These are phyloP conservation scores for Apamea monoglypha DNA, from an alignment of 2,888 invertebrate genomes.

Conservation along the genomic window DNA sequence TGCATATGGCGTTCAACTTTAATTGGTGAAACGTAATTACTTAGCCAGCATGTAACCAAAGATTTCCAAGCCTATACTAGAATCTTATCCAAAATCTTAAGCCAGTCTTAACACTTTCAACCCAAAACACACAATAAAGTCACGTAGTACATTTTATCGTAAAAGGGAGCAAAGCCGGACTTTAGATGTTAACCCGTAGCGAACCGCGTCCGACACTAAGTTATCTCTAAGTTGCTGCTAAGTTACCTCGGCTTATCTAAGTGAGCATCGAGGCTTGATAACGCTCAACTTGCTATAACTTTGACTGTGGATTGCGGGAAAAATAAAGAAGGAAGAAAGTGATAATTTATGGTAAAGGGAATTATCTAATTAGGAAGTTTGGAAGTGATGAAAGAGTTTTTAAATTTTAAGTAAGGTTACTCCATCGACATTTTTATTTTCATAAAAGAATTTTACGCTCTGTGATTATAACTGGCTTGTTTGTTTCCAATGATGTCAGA, in stretches of 20 bases:
- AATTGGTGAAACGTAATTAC: neutral
- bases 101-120: neutral
- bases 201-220: conserved; percentile 52
- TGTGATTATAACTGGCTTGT: conserved; percentile 7
- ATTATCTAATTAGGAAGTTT: conserved; percentile 46
- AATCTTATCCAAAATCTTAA: conserved; percentile 7
- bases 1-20: neutral
- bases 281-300: conserved; percentile 51
- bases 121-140: conserved; percentile 53
- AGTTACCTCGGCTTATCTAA: conserved; percentile 64
- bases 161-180: conserved; percentile 52
- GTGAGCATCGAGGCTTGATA: conserved; percentile 58
- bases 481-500: conserved; percentile 11
- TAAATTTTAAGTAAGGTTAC: conserved; percentile 12
- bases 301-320: conserved; percentile 35
- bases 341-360: conserved; percentile 43
- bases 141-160: conserved; percentile 49
- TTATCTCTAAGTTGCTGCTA: conserved; percentile 64
- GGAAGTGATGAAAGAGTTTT: conserved; percentile 26
- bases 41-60: neutral
- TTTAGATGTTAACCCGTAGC: conserved; percentile 49
- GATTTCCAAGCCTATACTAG: neutral
- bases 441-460: neutral
- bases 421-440: neutral
- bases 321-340: conserved; percentile 26